Evolutionary conservation across 2,888 invertebrate species (phyloP), one percentile per base, ranked within the genome.

Genomic region (Augiades crinisus): DNA sequence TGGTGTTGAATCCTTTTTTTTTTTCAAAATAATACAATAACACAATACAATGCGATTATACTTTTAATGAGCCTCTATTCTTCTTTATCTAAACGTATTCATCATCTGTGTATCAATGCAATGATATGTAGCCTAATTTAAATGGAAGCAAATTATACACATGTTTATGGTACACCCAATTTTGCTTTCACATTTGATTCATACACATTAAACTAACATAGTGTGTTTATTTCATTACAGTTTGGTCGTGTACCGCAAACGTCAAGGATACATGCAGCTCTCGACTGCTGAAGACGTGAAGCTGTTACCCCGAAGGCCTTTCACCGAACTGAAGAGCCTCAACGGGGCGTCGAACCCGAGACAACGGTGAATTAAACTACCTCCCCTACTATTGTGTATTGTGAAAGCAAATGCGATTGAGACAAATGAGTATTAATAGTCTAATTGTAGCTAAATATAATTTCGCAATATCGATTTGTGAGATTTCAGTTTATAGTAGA

Each of bases 261-360:
- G 90, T 2, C 71, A 68, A 40, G 78, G 77, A 3, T 78, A 77
- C 60, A 62, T 70, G 0, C 58, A 68, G n/a, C 54, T 81, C 1
- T 54, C 57, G 0, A 61, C 67, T 2, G 77, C 78, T 0, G 89
- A 89, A 34, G 82, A 82, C 40, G 65, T 78, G 22, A 84, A 78
- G 41, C 67, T 89, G 0, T 65, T 90, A 0, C 71, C 79, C 0
- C 62, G 74, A 34, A 78, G 68, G 45, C 77, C 86, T 0, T 90
- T 82, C 65, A 90, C 89, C 0, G 90, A 90, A 51, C 68, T 90
- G 0, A 72, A 68, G 56, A 90, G 75, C 70, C 78, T 90, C 69
- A 86, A 78, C 63, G 86, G 81, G 0, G 62, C 72, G 16, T 73
- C 81, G 19, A 72, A 70, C 53, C 70, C 70, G 5, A 58, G 79